Base-by-base conservation (phyloP, 2,888 invertebrate genomes). In the Schizotus pectinicornis region DNA sequence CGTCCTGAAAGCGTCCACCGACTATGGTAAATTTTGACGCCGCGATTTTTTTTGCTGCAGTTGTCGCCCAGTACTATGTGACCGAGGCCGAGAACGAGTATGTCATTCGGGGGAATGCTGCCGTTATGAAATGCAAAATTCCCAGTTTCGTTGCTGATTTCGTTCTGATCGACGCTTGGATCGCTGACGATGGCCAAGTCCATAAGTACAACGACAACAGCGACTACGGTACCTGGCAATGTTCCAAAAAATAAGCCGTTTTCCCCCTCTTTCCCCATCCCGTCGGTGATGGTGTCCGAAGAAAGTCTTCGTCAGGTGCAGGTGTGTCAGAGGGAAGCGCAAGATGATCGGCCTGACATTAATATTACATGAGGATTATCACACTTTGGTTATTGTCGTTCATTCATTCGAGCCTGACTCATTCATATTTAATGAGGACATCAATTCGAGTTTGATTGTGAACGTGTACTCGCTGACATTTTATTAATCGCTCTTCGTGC, bases 131-230 rank as follows among this genome's bases (percentile, higher is more conserved):
- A 81, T 96, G 95, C 86, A 92, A 93, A 86, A 93, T 95, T 72
- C 95, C 95, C 64, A 92, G 92, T 77, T 95, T 94, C 83, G 94
- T 95, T 70, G 91, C 92, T 68, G 95, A 95, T 84, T 95, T 94
- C 82, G 92, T 96, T 71, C 85, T 86, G 74, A 88, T 95, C 73
- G 91, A 92, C 79, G 84, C 90, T 65, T 94, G 94, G 94, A 82
- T 91, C 74, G 89, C 91, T 79, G 88, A 90, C 67, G 88, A 90
- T 73, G 91, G 88, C 70, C 83, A 85, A 76, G 83, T 85, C 83
- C 80, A 86, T 82, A 73, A 70, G 66, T 82, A 84, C 76, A 84
- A 84, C 74, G 86, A 86, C 80, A 81, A 84, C 67, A 82, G 81
- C 69, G 73, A 78, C 64, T 82, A 84, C 77, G 88, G 87, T 88